Base-by-base conservation (phyloP, 1,140 invertebrate genomes). In the Sitophilus oryzae region DNA sequence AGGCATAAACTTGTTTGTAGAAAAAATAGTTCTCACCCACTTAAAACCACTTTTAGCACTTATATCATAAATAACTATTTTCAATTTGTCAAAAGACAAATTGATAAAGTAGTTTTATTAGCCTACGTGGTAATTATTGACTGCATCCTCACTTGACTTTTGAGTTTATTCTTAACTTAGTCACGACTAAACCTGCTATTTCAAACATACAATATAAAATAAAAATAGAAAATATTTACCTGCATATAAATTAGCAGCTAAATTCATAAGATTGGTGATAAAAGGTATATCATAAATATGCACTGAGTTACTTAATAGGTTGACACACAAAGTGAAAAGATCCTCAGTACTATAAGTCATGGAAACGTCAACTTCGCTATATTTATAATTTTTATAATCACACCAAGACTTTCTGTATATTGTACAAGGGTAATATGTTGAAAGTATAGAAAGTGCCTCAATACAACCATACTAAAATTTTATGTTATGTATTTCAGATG, bases 211-310 rank as follows among this genome's bases (percentile, higher is more conserved):
- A n/a, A 15, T 38, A 16, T 23, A 37, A 49, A 46, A 52, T 46
- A 49, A 23, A 2, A 45, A 35, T 50, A 45, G 14, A n/a, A 9
- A 46, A 5, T n/a, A 14, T 25, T 46, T 59, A 76, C 84, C 84
- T 38, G 79, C 76, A 44, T 84, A 77, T 0, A 88, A 64, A 72
- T 87, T 86, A 35, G 81, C 81, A 41, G 77, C 75, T 11, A 88
- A 66, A 21, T 76, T 67, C 3, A 87, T 67, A 3, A 84, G 66
- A 65, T 82, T 77, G 49, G 77, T 74, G 58, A 88, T 85, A 37
- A 77, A 77, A 9, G 76, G 69, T 1, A 88, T 67, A 63, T 88
- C 85, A 36, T 84, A 72, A 40, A 79, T 77, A 3, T 82, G 63
- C 6, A 77, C 70, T 1, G 82, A 80, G 23, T 76, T 78, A 0